Evolutionary conservation across 2,113 vertebrate genomes (phyloP), one percentile per base, ranked within the genome.

Genomic region (Oryzias curvinotus): DNA sequence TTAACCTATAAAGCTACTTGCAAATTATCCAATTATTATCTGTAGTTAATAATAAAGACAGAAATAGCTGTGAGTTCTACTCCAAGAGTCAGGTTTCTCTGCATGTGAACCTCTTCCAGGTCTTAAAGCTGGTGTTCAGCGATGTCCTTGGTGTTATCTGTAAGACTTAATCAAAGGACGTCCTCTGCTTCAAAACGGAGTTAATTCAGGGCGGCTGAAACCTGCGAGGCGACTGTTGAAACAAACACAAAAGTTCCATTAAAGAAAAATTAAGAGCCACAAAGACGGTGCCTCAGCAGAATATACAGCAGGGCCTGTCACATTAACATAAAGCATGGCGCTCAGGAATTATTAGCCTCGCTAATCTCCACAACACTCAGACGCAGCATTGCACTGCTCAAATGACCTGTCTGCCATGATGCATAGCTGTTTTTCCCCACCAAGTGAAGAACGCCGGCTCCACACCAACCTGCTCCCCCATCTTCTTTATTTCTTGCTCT

Each of bases 161-260:
- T 46, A 43, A 48, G 55, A 64, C 71, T 64, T 57, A 61, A 64
- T 72, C 65, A 62, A 49, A 77, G 70, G 54, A 57, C n/a, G 26
- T 68, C 66, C 74, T 81, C 55, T n/a, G 52, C 67, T 47, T 54
- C 57, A 66, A 62, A 64, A 69, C 62, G 41, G 1, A 59, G 44
- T 57, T 81, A 59, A 57, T 73, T 71, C 65, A 57, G 36, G 19
- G 26, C 16, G 4, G 18, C 62, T 23, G 52, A 63, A 73, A 73
- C 63, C 63, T 81, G 26, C 26, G 21, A 28, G 47, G 66, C 14
- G 58, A 54, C 62, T 64, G 62, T 68, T 71, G 67, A 78, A 52
- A 82, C 71, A 46, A 82, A 72, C 75, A 71, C 55, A 68, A 65
- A 64, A 74, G 58, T 65, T 78, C 68, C 64, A 75, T 75, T 78